A percentile compares a stretch with the other conserved stretches of the same genome.
Evolutionary conservation across 2,797 vertebrate genomes (phyloP).

Genomic region (Knipowitschia caucasica): DNA sequence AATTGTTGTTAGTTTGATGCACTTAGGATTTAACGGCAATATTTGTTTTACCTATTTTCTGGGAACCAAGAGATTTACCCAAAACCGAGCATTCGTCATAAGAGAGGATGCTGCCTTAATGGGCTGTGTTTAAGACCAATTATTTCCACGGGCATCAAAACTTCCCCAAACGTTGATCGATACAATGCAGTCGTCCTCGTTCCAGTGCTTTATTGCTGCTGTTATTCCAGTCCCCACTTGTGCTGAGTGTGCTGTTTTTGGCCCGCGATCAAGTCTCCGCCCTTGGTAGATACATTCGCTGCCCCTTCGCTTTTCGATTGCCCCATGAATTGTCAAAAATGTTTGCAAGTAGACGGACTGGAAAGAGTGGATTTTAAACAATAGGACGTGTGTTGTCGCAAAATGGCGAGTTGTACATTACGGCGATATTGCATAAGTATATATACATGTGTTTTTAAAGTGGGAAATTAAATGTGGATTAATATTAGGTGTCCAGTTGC

Average conservation of each 20-base stretch:
- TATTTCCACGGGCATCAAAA: constrained; percentile 23
- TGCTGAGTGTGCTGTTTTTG: constrained; percentile 29
- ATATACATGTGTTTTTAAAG: too few relatives aligned
- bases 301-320: not conserved
- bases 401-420: constrained; percentile 20
- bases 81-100: not conserved
- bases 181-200: constrained; percentile 15
- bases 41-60: too few relatives aligned
- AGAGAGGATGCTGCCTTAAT: not conserved
- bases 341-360: constrained; percentile 8
- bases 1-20: too few relatives aligned
- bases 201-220: constrained; percentile 36
- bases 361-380: not conserved
- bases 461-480: too few relatives aligned
- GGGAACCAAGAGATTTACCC: not conserved
- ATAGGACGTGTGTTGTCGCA: constrained; percentile 2
- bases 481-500: too few relatives aligned
- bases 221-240: constrained; percentile 29
- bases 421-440: too few relatives aligned
- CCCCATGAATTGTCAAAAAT: constrained; percentile 19
- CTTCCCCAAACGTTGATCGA: constrained; percentile 27
- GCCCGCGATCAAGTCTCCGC: constrained; percentile 19
- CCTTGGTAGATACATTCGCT: constrained; percentile 2
- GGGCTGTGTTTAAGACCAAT: constrained; percentile 23
- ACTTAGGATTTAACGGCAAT: too few relatives aligned